Percentiles rank a stretch among this genome's conserved stretches.
Conservation (phyloP, 2,888 invertebrate species). For the Ochropleura leucogaster region DNA sequence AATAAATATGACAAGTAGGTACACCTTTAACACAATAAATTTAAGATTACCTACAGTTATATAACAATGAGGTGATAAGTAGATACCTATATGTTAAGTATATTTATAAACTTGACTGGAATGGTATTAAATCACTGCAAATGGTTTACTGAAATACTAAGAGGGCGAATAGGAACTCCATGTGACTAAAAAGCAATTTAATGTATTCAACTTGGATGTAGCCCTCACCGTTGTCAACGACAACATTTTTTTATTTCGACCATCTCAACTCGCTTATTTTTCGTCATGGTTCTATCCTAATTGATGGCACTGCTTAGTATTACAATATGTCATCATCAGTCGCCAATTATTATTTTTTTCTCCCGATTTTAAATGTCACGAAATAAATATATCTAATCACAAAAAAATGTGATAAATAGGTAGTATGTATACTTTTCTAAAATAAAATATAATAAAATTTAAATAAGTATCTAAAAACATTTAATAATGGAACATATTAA, state of each 20-base stretch:
- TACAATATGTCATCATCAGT: neutral
- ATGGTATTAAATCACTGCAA: neutral
- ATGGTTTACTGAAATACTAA: neutral
- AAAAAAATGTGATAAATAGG: neutral
- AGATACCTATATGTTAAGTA: neutral
- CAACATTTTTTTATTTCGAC: neutral
- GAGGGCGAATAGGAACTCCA: neutral
- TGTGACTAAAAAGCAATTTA: neutral
- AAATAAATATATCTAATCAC: neutral
- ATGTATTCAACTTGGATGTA: neutral
- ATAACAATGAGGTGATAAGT: neutral
- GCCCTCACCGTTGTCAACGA: neutral
- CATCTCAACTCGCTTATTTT: neutral
- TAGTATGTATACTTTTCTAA: no score
- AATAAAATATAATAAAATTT: constrained; percentile 6
- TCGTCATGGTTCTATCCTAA: neutral
- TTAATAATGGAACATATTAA: constrained; percentile 5
- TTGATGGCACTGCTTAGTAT: neutral
- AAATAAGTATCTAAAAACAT: neutral
- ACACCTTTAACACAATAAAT: neutral
- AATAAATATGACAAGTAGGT: constrained; percentile 1
- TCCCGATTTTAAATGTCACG: neutral
- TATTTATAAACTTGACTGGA: no score
- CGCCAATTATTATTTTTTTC: neutral
- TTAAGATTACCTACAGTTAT: neutral